A percentile compares a stretch with the other conserved stretches of the same genome.
These are phyloP conservation scores for Zaprionus capensis DNA, from an alignment of 1,140 invertebrate genomes.

Conservation along the genomic window DNA sequence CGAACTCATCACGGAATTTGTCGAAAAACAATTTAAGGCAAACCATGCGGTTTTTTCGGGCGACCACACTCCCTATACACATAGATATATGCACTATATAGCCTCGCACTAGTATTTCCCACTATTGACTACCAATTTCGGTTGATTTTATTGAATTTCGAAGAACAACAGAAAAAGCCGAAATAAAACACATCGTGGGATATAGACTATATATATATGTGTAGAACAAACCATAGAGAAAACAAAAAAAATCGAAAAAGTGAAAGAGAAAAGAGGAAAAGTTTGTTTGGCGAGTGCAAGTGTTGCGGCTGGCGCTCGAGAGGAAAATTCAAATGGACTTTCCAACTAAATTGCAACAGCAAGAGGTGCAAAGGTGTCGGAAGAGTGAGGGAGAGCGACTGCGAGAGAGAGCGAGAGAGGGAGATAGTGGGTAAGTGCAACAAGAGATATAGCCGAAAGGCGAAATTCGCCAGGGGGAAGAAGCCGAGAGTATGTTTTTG, in stretches of 20 bases:
- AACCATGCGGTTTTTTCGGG: constrained; percentile 38
- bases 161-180: constrained; percentile 35
- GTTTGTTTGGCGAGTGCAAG: constrained; percentile 31
- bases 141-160: constrained; percentile 69
- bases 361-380: constrained; percentile 6
- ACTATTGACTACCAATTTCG: constrained; percentile 55
- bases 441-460: background rate
- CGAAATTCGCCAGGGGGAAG: background rate
- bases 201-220: background rate
- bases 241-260: constrained; percentile 3
- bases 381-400: background rate
- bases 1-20: constrained; percentile 56
- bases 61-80: constrained; percentile 22
- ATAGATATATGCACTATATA: constrained; percentile 7
- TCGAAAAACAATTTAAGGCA: constrained; percentile 79
- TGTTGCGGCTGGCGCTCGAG: constrained; percentile 28
- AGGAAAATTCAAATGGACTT: constrained; percentile 55
- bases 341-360: constrained; percentile 16
- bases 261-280: constrained; percentile 14
- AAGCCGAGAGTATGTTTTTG: background rate
- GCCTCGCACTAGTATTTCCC: constrained; percentile 13
- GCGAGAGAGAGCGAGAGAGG: background rate
- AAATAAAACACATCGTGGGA: constrained; percentile 10
- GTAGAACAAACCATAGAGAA: background rate
- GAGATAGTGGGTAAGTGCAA: background rate